Evolutionary conservation across 2,888 invertebrate genomes (phyloP).

Genomic region (Andricus curvator): DNA sequence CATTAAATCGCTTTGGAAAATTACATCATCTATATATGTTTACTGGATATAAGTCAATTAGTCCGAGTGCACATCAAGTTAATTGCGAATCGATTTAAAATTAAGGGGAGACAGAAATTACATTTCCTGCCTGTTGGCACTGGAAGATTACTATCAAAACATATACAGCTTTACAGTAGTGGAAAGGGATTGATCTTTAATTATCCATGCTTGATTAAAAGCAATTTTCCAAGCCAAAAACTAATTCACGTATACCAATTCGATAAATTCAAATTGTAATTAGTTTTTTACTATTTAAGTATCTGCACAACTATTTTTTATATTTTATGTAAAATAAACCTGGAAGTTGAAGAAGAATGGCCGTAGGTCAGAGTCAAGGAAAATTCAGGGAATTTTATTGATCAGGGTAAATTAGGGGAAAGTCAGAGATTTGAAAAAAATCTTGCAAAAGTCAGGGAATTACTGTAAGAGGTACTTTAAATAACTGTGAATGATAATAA

Average conservation of each 20-base stretch:
- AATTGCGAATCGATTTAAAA: slow-evolving; percentile 54
- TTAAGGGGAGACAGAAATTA: slow-evolving; percentile 47
- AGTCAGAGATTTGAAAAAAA: too few relatives aligned
- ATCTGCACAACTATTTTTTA: background rate
- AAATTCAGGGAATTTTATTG: too few relatives aligned
- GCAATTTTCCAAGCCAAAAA: background rate
- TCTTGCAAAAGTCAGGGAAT: too few relatives aligned
- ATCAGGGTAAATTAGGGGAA: too few relatives aligned
- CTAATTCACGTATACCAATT: background rate
- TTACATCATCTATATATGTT: background rate
- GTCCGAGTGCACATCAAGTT: slow-evolving; percentile 28
- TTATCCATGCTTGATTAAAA: background rate
- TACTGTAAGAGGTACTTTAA: too few relatives aligned
- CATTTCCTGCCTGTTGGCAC: slow-evolving; percentile 42
- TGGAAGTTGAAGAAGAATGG: too few relatives aligned
- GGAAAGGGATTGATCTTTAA: background rate
- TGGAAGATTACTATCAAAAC: slow-evolving; percentile 52
- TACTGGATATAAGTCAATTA: slow-evolving; percentile 20
- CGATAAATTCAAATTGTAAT: background rate
- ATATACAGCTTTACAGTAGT: slow-evolving; percentile 11
- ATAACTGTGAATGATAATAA: too few relatives aligned
- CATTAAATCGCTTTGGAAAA: background rate
- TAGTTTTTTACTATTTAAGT: too few relatives aligned
- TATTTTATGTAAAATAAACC: background rate
- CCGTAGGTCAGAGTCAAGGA: too few relatives aligned